Percentiles rank a stretch among this genome's conserved stretches.
Evolutionary conservation across 1,140 invertebrate genomes (phyloP).

Genomic region (Frieseomelitta varia): DNA sequence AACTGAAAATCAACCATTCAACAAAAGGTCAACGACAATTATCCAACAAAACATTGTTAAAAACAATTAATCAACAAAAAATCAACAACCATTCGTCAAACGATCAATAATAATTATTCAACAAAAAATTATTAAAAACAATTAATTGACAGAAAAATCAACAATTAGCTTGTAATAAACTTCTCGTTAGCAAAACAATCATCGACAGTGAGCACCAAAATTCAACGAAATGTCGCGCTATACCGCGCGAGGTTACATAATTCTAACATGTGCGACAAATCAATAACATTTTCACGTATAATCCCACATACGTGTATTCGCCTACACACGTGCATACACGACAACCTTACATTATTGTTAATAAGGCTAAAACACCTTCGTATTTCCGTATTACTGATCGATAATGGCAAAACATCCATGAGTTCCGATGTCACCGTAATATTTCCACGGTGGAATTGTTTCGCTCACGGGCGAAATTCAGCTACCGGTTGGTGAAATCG

Average conservation of each 20-base stretch:
- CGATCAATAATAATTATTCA: no score
- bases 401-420: background rate
- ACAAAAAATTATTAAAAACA: no score
- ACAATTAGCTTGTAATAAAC: background rate
- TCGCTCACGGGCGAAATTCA: background rate
- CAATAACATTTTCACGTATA: background rate
- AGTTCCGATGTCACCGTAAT: background rate
- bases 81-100: no score
- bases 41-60: no score
- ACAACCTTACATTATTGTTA: background rate
- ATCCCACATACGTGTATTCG: background rate
- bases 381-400: background rate
- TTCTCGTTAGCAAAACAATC: background rate
- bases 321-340: background rate
- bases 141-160: background rate
- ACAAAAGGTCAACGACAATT: no score
- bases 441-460: background rate
- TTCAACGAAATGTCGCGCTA: background rate
- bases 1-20: no score
- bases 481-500: no score
- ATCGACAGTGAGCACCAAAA: background rate
- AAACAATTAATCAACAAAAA: no score
- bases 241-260: background rate
- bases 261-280: background rate
- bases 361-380: background rate